Percentiles rank a stretch among this genome's conserved stretches.
These are phyloP conservation scores for Lordiphosa andalusiaca DNA, from an alignment of 2,888 invertebrate species.

Conservation along the genomic window DNA sequence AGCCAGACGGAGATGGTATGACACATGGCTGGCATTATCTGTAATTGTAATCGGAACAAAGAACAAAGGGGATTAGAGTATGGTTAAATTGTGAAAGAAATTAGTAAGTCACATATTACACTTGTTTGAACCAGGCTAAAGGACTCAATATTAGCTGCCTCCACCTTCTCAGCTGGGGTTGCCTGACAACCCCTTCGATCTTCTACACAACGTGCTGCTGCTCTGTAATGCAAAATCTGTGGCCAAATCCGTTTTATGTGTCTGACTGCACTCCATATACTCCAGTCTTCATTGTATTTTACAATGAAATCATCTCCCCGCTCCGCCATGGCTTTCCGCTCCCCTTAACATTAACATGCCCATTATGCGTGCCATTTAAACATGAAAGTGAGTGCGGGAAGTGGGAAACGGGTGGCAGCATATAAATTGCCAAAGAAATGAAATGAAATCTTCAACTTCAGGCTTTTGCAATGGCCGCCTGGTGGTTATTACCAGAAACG, in stretches of 20 bases:
- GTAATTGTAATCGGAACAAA: conserved; percentile 47
- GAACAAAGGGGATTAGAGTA: neutral
- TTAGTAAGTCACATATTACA: neutral
- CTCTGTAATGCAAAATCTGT: conserved; percentile 34
- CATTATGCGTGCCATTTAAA: conserved; percentile 49
- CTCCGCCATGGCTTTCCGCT: neutral
- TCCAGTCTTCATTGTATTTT: conserved; percentile 24
- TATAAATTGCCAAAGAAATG: conserved; percentile 26
- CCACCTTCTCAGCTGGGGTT: too few species aligned
- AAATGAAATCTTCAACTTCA: conserved; percentile 32
- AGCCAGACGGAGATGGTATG: conserved; percentile 97
- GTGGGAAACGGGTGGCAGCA: conserved; percentile 5
- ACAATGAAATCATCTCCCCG: conserved; percentile 24
- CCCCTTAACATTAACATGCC: conserved; percentile 58
- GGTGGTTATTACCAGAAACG: conserved; percentile 54
- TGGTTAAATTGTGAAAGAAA: neutral
- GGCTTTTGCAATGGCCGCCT: conserved; percentile 59
- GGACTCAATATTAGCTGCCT: too few species aligned
- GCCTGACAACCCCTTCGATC: too few species aligned
- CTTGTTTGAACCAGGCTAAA: too few species aligned
- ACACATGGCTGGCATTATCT: conserved; percentile 89
- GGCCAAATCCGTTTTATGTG: conserved; percentile 60
- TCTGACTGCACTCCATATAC: conserved; percentile 25
- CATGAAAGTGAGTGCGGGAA: neutral
- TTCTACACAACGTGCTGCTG: too few species aligned